A percentile compares a stretch with the other conserved stretches of the same genome.
Conservation (phyloP, 2,113 vertebrate genomes). For the Ursus arctos region DNA sequence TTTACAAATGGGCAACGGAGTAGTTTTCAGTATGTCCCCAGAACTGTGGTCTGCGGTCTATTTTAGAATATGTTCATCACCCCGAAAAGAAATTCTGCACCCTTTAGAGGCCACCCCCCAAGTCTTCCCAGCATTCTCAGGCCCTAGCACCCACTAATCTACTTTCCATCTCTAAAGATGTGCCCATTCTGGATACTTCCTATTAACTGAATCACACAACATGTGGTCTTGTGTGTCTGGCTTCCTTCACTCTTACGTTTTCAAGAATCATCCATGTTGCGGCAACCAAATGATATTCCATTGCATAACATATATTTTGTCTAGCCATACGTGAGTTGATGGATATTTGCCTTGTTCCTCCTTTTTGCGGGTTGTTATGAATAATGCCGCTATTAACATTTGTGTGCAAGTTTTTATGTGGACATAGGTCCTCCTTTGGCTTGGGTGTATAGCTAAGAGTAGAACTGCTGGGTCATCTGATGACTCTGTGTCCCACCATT, state of each 20-base stretch:
- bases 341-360: background rate
- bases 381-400: background rate
- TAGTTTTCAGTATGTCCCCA: background rate
- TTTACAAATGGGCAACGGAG: background rate
- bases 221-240: too few species aligned
- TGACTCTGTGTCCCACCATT: background rate
- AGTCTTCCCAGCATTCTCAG: background rate
- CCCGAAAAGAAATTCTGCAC: background rate
- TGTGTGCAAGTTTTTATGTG: background rate
- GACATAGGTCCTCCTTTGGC: background rate
- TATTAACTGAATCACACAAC: background rate
- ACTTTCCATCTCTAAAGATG: background rate
- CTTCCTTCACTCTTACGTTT: background rate
- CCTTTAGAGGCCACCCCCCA: too few species aligned
- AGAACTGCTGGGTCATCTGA: background rate
- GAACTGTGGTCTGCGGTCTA: background rate
- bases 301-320: background rate
- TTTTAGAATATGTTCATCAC: background rate
- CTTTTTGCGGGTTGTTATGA: background rate
- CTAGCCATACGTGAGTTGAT: background rate
- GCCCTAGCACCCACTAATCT: background rate
- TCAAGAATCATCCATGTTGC: background rate
- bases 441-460: background rate
- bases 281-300: background rate
- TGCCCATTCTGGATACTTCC: background rate